Base-by-base conservation (phyloP, 2,113 vertebrate genomes). In the Morone saxatilis region DNA sequence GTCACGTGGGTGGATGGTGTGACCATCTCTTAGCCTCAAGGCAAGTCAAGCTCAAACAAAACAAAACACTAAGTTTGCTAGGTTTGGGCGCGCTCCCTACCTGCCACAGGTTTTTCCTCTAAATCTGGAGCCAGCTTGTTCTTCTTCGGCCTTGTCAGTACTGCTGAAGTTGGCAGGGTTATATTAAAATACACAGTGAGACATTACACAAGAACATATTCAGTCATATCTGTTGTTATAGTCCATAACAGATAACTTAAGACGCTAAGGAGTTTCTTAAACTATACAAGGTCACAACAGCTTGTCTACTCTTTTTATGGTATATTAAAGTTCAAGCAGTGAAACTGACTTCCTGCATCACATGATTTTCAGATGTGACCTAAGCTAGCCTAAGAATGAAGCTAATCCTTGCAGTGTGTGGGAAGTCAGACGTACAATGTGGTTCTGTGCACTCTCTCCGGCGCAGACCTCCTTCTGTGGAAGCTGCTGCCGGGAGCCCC, bases 391-490 rank as follows among this genome's bases (percentile, higher is more conserved):
- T 73, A 45, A 83, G 82, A 87, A 51, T 57, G 12, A 66, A 83
- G 80, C 71, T 90, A 89, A 92, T 90, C 76, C 85, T 76, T 59
- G 60, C 16, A 76, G 51, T 47, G 75, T 82, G 78, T 90, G 86
- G 74, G 88, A 86, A 84, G 50, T 16, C 57, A 73, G 40, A 87
- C 91, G 20, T 91, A 94, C 93, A 80, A 65, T 59, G 82, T 31
- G 43, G 80, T 77, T 62, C 70, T 57, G 63, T 78, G 71, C 62
- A 45, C 67, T 76, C 76, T 86, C 72, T 85, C 89, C 14, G 89
- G 92, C 12, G 88, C 88, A 19, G 92, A 91, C 87, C 71, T 90
- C 85, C 86, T 91, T 87, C 89, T 83, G 79, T 62, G 66, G 80
- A 78, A 65, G 66, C 83, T 43, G 74, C 59, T 65, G 71, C 20